phyloP scores from a whole-genome alignment of 2,113 vertebrate genomes.

The Picathartes gymnocephalus region DNA sequence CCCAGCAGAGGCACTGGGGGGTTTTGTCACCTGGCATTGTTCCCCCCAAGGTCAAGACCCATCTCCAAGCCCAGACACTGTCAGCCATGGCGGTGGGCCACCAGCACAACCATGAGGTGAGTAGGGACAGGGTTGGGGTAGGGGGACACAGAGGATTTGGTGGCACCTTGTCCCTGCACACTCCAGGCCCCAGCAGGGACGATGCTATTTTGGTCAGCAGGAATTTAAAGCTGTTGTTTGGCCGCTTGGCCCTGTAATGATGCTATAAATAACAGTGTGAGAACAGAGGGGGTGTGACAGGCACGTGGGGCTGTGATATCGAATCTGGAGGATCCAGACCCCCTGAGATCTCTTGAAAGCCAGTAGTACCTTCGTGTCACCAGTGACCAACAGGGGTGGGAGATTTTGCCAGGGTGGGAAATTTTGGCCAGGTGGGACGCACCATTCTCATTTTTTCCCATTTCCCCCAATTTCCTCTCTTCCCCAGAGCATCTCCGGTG shows the following conservation, averaged over 20 bases:
- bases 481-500: constrained; percentile 77
- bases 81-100: constrained; percentile 84
- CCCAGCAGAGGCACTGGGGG: rapidly evolving
- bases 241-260: neutral
- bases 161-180: rapidly evolving
- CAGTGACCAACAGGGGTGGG: rapidly evolving
- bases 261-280: neutral
- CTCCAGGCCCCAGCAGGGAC: rapidly evolving
- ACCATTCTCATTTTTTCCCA: rapidly evolving
- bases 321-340: neutral
- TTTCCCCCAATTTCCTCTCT: neutral
- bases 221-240: neutral
- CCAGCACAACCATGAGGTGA: constrained; percentile 92
- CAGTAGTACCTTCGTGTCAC: neutral
- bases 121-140: neutral
- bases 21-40: neutral
- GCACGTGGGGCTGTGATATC: neutral
- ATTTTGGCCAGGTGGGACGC: neutral
- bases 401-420: neutral
- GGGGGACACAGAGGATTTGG: neutral
- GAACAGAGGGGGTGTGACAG: neutral
- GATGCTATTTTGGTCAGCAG: neutral
- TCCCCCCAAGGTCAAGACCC: constrained; percentile 84
- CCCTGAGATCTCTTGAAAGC: neutral
- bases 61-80: constrained; percentile 87